phyloP scores from a whole-genome alignment of 1,140 invertebrate genomes.

The Drosophila malerkotliana region DNA sequence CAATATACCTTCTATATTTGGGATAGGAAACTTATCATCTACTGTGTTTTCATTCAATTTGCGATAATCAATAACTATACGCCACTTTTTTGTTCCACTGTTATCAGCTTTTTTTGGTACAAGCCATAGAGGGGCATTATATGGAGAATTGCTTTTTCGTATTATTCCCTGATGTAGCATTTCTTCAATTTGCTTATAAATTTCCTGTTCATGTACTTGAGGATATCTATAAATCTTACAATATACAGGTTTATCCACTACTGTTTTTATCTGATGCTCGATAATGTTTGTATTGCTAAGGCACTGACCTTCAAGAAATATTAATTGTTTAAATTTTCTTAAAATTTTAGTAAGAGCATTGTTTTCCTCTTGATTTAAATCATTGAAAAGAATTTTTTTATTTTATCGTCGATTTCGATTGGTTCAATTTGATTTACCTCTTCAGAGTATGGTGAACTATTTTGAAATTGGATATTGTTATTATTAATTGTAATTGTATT shows the following conservation, averaged over 20 bases:
- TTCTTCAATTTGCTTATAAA: conserved; percentile 22
- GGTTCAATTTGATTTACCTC: too few relatives aligned
- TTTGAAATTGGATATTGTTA: too few relatives aligned
- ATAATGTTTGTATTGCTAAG: conserved; percentile 3
- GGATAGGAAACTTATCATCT: conserved; percentile 28
- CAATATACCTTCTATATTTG: conserved; percentile 34
- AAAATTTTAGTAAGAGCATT: conserved; percentile 21
- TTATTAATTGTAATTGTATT: too few relatives aligned
- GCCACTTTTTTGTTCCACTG: conserved; percentile 12
- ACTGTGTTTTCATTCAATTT: conserved; percentile 5
- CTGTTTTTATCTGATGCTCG: conserved; percentile 64
- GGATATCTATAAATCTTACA: conserved; percentile 70
- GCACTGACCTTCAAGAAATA: conserved; percentile 31
- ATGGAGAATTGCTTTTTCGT: conserved; percentile 43
- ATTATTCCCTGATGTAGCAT: conserved; percentile 69
- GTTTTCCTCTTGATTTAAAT: not conserved
- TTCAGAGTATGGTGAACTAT: too few relatives aligned
- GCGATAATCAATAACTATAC: conserved; percentile 7
- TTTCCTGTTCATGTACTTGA: conserved; percentile 32
- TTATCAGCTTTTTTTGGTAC: conserved; percentile 6
- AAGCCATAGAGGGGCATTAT: conserved; percentile 53
- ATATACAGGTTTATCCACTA: conserved; percentile 42
- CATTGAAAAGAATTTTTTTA: conserved; percentile 24
- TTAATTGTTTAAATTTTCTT: conserved; percentile 7
- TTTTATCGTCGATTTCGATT: too few relatives aligned